phyloP scores from a whole-genome alignment of 2,888 invertebrate genomes.

The Notodonta dromedarius region DNA sequence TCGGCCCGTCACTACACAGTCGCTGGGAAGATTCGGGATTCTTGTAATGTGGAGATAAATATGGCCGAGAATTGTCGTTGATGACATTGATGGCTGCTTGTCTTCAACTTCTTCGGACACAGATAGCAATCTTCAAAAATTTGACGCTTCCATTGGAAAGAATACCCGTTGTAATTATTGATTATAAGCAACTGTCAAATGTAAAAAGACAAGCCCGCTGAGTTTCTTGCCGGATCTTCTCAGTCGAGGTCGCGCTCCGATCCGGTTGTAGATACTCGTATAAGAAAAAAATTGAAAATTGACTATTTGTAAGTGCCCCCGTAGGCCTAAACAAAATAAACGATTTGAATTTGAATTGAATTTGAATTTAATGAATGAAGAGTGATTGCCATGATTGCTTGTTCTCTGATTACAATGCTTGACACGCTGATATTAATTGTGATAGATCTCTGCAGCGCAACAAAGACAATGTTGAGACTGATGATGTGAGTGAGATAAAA shows the following conservation, averaged over 20 bases:
- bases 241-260: no score
- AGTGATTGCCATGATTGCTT: constrained; percentile 3
- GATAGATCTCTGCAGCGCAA: constrained; percentile 3
- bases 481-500: constrained; percentile 2
- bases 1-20: background rate
- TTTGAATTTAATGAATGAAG: constrained; percentile 8
- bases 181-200: no score
- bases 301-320: no score
- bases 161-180: no score
- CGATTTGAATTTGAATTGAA: no score
- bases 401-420: constrained; percentile 4
- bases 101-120: background rate
- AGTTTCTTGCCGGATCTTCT: no score
- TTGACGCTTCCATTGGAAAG: background rate
- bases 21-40: constrained; percentile 20
- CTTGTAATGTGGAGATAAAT: constrained; percentile 40
- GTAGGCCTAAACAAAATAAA: no score
- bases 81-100: constrained; percentile 32
- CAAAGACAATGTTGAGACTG: constrained; percentile 1
- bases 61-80: constrained; percentile 27
- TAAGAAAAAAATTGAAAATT: no score
- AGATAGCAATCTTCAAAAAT: background rate
- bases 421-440: constrained; percentile 5
- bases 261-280: no score
- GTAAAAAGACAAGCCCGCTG: no score